Evolutionary conservation across 2,888 invertebrate species (phyloP).

Genomic region (Scrobipalpa atriplicella): DNA sequence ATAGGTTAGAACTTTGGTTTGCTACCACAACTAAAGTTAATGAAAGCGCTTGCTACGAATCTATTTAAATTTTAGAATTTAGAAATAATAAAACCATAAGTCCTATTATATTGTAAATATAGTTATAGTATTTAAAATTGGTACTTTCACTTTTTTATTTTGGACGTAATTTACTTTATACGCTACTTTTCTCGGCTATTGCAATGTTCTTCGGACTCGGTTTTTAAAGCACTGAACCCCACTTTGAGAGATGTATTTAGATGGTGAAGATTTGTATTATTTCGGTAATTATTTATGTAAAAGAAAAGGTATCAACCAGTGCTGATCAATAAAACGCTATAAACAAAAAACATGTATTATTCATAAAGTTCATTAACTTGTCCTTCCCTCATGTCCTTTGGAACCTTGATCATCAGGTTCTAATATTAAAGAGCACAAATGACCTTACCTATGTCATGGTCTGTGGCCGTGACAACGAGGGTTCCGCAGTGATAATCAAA

Average conservation of each 20-base stretch:
- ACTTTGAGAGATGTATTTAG: constrained; percentile 33
- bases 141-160: constrained; percentile 67
- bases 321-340: constrained; percentile 69
- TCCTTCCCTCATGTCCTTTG: neutral
- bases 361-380: neutral
- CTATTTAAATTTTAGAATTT: constrained; percentile 61
- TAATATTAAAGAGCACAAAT: constrained; percentile 7
- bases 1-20: constrained; percentile 52
- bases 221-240: constrained; percentile 48
- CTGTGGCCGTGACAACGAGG: constrained; percentile 50
- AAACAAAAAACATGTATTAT: constrained; percentile 43
- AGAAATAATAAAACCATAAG: constrained; percentile 56
- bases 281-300: constrained; percentile 50
- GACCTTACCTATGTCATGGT: constrained; percentile 48
- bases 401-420: constrained; percentile 11
- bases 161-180: constrained; percentile 37
- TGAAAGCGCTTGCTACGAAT: constrained; percentile 64
- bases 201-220: constrained; percentile 49
- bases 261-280: constrained; percentile 42
- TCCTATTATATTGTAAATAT: constrained; percentile 76
- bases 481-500: constrained; percentile 61
- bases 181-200: constrained; percentile 47
- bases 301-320: constrained; percentile 52
- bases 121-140: constrained; percentile 78
- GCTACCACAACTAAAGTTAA: constrained; percentile 54